Evolutionary conservation across 2,888 invertebrate genomes (phyloP), one percentile per base, ranked within the genome.

Genomic region (Actias luna): DNA sequence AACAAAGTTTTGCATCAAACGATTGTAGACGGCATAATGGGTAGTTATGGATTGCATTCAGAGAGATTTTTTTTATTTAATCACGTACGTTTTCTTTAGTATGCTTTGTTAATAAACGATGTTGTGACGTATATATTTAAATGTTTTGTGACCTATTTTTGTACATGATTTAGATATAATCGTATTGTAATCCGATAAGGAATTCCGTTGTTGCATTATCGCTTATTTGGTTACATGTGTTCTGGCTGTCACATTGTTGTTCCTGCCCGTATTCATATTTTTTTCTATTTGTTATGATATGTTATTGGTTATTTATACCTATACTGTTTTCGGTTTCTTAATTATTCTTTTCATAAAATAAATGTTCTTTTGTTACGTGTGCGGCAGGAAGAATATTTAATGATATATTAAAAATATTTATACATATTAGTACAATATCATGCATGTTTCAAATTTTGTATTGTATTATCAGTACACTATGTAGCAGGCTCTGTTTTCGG

Each of bases 1-100:
- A 79, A 75, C 68, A 74, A 62, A 68, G 73, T 79, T 84, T 79
- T 79, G 62, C 62, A 57, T 59, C 67, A 71, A 75, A 63, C 59
- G 22, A 59, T 39, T 62, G 62, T 66, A 65, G 58, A 79, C 73
- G 73, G 74, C 74, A 69, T 69, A 69, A 39, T 68, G 69, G 70
- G 69, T 65, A 66, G 68, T 65, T 71, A 75, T 76, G 72, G 61
- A 27, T 64, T 63, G 70, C 71, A 73, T 42, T 27, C 27, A n/a
- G 35, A n/a, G 2, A 65, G 63, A 63, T 64, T 59, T 46, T 36
- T 69, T 65, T 66, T 58, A 39, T 63, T 63, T 29, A 31, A 66
- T 67, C 74, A 72, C 66, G 71, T 66, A 66, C 65, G 59, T 57
- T n/a, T 59, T 65, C 64, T 58, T 59, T 65, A 64, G 61, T 22